These are phyloP conservation scores for Plebejus melissa DNA, from an alignment of 2,888 invertebrate genomes.

Conservation along the genomic window DNA sequence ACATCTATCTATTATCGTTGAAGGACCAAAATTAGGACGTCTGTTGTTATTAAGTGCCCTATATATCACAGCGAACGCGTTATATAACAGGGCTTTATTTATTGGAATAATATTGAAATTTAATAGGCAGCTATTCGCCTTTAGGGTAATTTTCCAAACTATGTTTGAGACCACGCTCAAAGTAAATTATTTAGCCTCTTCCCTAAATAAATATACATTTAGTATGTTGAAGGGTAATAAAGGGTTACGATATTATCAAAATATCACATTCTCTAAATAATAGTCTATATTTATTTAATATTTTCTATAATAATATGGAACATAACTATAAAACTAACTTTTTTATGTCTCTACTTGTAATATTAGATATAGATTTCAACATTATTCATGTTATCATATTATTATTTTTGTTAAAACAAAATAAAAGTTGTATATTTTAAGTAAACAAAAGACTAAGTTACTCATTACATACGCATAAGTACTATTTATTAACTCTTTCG, in stretches of 20 bases:
- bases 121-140: slow-evolving; percentile 21
- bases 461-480: no score
- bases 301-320: not conserved
- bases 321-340: not conserved
- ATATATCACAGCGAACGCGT: not conserved
- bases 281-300: not conserved
- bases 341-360: not conserved
- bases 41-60: not conserved
- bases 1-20: not conserved
- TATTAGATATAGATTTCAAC: no score
- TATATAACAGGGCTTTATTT: slow-evolving; percentile 2
- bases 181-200: not conserved
- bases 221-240: slow-evolving; percentile 12
- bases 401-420: no score
- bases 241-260: not conserved
- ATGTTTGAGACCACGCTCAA: not conserved
- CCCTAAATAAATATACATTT: slow-evolving; percentile 8
- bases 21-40: not conserved
- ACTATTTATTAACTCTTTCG: no score
- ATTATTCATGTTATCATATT: no score
- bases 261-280: not conserved
- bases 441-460: no score
- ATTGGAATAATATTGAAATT: slow-evolving; percentile 27
- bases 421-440: no score
- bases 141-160: slow-evolving; percentile 4